phyloP scores from a whole-genome alignment of 2,797 vertebrate species.

The Botia almorhae region DNA sequence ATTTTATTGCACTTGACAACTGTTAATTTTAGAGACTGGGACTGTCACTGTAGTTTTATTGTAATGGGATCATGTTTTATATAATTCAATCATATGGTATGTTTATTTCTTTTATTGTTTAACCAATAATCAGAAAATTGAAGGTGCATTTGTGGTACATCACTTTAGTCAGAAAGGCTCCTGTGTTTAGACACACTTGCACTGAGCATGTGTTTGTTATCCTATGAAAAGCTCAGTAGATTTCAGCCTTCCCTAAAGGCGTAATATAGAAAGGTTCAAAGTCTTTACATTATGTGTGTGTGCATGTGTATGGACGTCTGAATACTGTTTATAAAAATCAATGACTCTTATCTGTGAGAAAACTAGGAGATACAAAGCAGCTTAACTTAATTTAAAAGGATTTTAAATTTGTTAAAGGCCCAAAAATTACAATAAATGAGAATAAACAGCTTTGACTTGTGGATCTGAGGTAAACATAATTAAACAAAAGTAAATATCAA shows the following conservation, averaged over 20 bases:
- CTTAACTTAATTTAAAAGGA: background rate
- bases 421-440: background rate
- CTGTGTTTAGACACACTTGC: slow-evolving; percentile 61
- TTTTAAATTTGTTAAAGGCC: background rate
- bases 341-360: background rate
- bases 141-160: background rate
- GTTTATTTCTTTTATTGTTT: no score
- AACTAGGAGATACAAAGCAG: background rate
- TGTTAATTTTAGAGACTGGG: no score
- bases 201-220: slow-evolving; percentile 66
- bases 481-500: no score
- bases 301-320: background rate
- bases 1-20: no score
- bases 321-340: background rate
- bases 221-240: slow-evolving; percentile 63
- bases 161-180: slow-evolving; percentile 12
- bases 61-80: no score
- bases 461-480: background rate
- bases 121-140: no score
- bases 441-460: background rate
- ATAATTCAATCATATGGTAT: no score
- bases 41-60: no score
- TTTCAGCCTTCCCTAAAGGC: slow-evolving; percentile 64
- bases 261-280: slow-evolving; percentile 64
- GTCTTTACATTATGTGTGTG: slow-evolving; percentile 63